Conservation (phyloP, 2,888 invertebrate genomes). For the Ophonus ardosiacus region DNA sequence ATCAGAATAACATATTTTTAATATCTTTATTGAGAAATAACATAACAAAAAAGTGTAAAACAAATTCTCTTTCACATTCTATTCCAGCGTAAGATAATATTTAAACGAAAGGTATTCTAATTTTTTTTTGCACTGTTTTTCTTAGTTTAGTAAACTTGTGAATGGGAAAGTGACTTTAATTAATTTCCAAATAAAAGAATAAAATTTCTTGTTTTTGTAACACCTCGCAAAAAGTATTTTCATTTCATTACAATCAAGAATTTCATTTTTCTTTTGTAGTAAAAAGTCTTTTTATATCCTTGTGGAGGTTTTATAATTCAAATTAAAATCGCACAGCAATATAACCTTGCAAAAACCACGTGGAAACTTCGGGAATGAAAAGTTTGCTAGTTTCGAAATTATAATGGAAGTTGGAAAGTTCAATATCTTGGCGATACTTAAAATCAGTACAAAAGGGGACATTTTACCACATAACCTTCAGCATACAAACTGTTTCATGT, state of each 20-base stretch:
- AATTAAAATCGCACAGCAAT: conserved; percentile 11
- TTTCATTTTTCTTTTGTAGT: background rate
- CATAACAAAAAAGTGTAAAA: background rate
- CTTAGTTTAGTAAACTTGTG: background rate
- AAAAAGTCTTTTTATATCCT: conserved; percentile 7
- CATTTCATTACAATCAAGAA: conserved; percentile 2
- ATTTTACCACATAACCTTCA: background rate
- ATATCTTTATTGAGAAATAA: no score
- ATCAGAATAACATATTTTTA: no score
- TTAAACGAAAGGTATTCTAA: background rate
- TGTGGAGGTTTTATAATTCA: conserved; percentile 8
- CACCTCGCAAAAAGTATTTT: background rate
- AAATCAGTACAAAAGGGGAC: background rate
- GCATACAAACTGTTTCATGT: background rate
- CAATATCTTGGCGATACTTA: conserved; percentile 5
- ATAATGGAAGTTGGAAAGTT: background rate
- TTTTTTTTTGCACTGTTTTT: background rate
- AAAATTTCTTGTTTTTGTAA: background rate
- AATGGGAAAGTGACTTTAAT: background rate
- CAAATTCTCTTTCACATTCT: background rate
- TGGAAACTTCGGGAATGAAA: background rate
- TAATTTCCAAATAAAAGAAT: background rate
- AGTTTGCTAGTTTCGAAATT: background rate
- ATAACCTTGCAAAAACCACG: background rate
- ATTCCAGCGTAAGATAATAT: background rate